These are phyloP conservation scores for Trematocara unimaculatum DNA, from an alignment of 2,113 vertebrate genomes.

Conservation along the genomic window DNA sequence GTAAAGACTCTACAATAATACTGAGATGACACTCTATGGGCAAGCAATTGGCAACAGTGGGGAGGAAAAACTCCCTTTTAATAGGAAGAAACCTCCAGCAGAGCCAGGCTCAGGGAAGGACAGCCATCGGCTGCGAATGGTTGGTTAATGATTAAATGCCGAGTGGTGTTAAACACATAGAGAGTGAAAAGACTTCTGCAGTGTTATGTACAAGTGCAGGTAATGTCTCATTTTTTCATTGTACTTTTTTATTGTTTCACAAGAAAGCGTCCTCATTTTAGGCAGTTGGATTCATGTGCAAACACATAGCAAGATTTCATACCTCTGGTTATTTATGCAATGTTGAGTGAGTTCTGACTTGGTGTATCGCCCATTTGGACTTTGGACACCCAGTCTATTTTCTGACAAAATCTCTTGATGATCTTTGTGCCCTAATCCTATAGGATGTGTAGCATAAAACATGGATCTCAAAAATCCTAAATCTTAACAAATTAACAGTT, in stretches of 20 bases:
- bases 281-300: not conserved
- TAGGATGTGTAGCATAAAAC: not conserved
- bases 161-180: not conserved
- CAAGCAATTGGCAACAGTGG: not conserved
- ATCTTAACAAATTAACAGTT: not conserved
- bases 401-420: not conserved
- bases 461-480: not conserved
- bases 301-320: not conserved
- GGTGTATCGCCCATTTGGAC: not conserved
- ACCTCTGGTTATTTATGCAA: not conserved
- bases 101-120: not conserved
- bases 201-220: not conserved
- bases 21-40: not conserved
- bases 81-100: not conserved
- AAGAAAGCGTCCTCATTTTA: not conserved
- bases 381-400: not conserved
- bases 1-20: not conserved
- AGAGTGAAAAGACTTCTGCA: not conserved
- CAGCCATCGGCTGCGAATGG: not conserved
- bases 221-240: not conserved
- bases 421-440: not conserved
- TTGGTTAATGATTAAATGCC: not conserved
- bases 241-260: not conserved
- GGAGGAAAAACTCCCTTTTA: not conserved
- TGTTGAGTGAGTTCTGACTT: not conserved